Evolutionary conservation across 1,140 invertebrate genomes (phyloP), one percentile per base, ranked within the genome.

Genomic region (Schlechtendalia chinensis): DNA sequence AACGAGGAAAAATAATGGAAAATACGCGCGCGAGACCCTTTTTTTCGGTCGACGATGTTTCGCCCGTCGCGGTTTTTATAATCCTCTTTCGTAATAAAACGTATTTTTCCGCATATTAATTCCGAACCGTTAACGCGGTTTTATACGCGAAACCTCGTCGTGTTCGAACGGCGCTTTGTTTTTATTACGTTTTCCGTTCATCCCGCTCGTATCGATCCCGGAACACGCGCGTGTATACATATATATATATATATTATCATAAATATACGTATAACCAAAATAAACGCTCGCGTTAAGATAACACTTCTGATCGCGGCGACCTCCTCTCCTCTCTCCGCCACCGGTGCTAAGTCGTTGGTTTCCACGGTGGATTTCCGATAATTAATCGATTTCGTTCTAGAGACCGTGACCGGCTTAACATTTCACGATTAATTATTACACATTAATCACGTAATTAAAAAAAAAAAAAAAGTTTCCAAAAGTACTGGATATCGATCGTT

Each of bases 81-180:
- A 79, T 79, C 58, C 75, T 79, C 75, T 79, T 63, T 79, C 24
- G 75, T 59, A 79, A 79, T 79, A 79, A 79, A 79, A 79, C 75
- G 75, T 79, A 79, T 79, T 79, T n/a, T 61, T 45, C 75, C 61
- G 75, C 75, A 79, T 79, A 79, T 79, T 79, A 79, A 79, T 79
- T 79, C 75, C 56, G n/a, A 79, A 79, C 75, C 75, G 63, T 79
- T 79, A 79, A 79, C 75, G 75, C 75, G 75, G 75, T 79, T 79
- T 79, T 50, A 39, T 19, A 79, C 59, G 39, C 58, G 27, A 29
- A 54, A 63, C 53, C 32, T 39, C 22, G 54, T 77, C 47, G 69
- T 24, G 75, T 45, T 19, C 16, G 39, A 24, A 79, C 47, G 14
- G 39, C 47, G 58, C 58, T 61, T 58, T 59, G 29, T 47, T 79